phyloP scores from a whole-genome alignment of 1,140 invertebrate genomes.

The Papilio polyxenes region DNA sequence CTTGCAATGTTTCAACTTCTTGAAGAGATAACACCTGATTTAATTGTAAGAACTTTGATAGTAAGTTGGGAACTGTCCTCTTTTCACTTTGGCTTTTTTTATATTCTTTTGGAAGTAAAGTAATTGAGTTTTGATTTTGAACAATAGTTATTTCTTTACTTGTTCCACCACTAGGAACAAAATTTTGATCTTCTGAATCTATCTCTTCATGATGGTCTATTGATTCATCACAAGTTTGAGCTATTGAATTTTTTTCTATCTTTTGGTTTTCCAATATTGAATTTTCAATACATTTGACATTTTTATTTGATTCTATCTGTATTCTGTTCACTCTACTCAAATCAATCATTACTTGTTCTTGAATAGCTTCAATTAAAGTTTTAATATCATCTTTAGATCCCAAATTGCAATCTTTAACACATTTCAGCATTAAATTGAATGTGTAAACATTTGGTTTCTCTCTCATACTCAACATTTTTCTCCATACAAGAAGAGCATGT shows the following conservation, averaged over 20 bases:
- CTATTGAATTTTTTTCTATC: not conserved
- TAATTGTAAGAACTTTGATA: constrained; percentile 81
- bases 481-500: constrained; percentile 91
- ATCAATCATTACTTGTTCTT: constrained; percentile 43
- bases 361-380: constrained; percentile 67
- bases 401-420: constrained; percentile 89
- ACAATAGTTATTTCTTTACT: constrained; percentile 38
- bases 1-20: constrained; percentile 82
- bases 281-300: constrained; percentile 16
- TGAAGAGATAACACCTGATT: constrained; percentile 81
- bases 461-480: constrained; percentile 85
- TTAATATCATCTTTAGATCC: constrained; percentile 84
- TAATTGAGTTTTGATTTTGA: constrained; percentile 40
- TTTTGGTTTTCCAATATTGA: not conserved
- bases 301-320: constrained; percentile 24
- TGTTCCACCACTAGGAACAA: not conserved
- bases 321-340: constrained; percentile 5
- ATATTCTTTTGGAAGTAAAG: constrained; percentile 43
- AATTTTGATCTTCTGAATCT: not conserved
- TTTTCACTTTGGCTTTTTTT: constrained; percentile 39
- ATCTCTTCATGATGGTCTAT: not conserved
- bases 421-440: constrained; percentile 91
- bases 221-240: not conserved
- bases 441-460: constrained; percentile 86
- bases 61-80: constrained; percentile 81